Percentiles rank a stretch among this genome's conserved stretches.
phyloP scores from a whole-genome alignment of 2,797 vertebrate genomes.

The Gymnoscopelus braueri region DNA sequence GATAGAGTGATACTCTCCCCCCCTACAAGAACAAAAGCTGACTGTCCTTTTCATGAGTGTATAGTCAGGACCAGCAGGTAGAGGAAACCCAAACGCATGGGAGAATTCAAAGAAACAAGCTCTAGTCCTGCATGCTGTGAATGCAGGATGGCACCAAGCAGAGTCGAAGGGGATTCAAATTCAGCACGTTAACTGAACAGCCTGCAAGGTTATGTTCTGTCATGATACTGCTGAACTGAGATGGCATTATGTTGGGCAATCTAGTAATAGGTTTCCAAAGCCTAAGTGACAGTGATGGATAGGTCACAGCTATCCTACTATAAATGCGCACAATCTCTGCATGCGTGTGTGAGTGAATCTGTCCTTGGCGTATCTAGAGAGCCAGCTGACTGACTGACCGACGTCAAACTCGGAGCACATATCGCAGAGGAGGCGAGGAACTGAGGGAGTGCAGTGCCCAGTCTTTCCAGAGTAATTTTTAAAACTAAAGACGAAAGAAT shows the following conservation, averaged over 20 bases:
- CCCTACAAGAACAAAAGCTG: slow-evolving; percentile 65
- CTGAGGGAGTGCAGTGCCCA: no score
- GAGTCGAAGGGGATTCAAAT: slow-evolving; percentile 22
- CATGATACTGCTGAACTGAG: slow-evolving; percentile 31
- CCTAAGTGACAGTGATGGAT: slow-evolving; percentile 30
- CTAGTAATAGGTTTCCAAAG: slow-evolving; percentile 21
- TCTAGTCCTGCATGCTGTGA: slow-evolving; percentile 7
- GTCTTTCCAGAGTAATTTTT: no score
- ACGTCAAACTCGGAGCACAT: no score
- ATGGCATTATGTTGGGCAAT: slow-evolving; percentile 29
- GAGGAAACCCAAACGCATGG: neutral
- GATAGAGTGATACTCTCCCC: slow-evolving; percentile 63
- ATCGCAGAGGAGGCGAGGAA: no score
- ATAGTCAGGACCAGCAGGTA: slow-evolving; percentile 36
- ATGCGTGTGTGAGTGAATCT: no score
- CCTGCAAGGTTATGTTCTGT: slow-evolving; percentile 29
- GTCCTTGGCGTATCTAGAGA: no score
- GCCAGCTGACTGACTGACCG: no score
- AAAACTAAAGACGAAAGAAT: no score
- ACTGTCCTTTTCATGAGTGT: slow-evolving; percentile 67
- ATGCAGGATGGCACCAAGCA: slow-evolving; percentile 32
- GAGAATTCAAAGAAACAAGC: slow-evolving; percentile 15
- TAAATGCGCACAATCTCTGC: no score
- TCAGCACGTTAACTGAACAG: slow-evolving; percentile 35
- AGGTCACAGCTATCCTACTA: neutral